phyloP scores from a whole-genome alignment of 2,797 vertebrate species.

The Chrysocyon brachyurus region DNA sequence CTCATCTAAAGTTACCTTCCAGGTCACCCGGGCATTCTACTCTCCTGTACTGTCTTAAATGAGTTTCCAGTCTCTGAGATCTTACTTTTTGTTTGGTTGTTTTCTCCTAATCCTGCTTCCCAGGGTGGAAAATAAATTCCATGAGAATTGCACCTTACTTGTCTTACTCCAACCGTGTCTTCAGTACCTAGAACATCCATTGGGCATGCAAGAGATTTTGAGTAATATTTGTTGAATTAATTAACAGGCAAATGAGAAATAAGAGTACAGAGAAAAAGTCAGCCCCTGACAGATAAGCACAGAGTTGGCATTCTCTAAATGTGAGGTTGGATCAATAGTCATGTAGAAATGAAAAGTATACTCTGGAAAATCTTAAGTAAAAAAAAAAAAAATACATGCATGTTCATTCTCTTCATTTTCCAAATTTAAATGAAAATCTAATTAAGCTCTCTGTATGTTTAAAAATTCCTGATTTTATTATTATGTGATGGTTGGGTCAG shows the following conservation, averaged over 20 bases:
- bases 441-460: constrained; percentile 52
- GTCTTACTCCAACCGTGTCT: background rate
- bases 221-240: constrained; percentile 11
- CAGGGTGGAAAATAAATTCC: background rate
- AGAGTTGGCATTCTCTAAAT: background rate
- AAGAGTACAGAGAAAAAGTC: constrained; percentile 40
- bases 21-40: background rate
- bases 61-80: background rate
- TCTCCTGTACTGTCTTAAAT: background rate
- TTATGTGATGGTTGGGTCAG: constrained; percentile 35
- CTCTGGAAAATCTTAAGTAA: constrained; percentile 29
- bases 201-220: background rate
- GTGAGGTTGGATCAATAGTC: background rate
- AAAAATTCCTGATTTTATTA: constrained; percentile 29
- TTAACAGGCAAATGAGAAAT: background rate
- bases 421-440: constrained; percentile 45
- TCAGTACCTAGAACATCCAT: background rate
- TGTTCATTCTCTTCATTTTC: constrained; percentile 49
- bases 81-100: background rate
- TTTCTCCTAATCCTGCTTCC: background rate
- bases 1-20: background rate
- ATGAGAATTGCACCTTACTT: background rate
- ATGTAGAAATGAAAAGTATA: background rate
- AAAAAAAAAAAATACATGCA: constrained; percentile 28
- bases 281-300: background rate